Conservation (phyloP, 2,888 invertebrate genomes). For the Lamproptera curius region DNA sequence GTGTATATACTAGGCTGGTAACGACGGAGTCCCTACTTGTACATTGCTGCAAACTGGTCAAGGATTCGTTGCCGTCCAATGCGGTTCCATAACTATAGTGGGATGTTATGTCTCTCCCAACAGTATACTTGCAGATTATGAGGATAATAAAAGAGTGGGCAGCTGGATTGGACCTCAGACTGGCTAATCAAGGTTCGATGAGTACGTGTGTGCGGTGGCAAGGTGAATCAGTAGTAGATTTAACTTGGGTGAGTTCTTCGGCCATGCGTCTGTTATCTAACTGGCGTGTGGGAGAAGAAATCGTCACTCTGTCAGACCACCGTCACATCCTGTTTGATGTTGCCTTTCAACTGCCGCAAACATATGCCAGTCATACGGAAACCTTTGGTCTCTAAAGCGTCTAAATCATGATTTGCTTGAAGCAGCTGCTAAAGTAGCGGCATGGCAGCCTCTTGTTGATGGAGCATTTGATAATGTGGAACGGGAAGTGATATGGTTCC, state of each 20-base stretch:
- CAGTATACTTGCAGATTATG: too few species aligned
- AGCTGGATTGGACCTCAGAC: conserved; percentile 17
- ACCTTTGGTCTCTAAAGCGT: neutral
- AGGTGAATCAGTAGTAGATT: conserved; percentile 27
- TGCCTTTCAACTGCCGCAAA: too few species aligned
- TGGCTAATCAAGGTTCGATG: conserved; percentile 17
- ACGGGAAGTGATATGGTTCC: too few species aligned
- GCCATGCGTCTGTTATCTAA: neutral
- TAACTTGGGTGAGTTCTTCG: conserved; percentile 20
- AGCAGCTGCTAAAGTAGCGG: neutral
- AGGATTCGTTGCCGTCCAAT: too few species aligned
- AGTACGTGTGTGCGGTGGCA: conserved; percentile 28
- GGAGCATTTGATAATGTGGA: neutral
- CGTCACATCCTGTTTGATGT: too few species aligned
- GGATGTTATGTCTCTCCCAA: too few species aligned
- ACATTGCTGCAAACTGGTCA: too few species aligned
- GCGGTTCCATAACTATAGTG: too few species aligned
- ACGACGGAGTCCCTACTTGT: too few species aligned
- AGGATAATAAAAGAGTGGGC: conserved; percentile 24
- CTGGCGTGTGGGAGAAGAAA: neutral
- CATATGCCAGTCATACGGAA: neutral
- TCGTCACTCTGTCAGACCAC: too few species aligned
- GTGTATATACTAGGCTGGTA: too few species aligned
- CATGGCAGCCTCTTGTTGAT: neutral
- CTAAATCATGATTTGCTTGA: too few species aligned